Conservation (phyloP, 2,888 invertebrate species). For the Heliconius aoede region DNA sequence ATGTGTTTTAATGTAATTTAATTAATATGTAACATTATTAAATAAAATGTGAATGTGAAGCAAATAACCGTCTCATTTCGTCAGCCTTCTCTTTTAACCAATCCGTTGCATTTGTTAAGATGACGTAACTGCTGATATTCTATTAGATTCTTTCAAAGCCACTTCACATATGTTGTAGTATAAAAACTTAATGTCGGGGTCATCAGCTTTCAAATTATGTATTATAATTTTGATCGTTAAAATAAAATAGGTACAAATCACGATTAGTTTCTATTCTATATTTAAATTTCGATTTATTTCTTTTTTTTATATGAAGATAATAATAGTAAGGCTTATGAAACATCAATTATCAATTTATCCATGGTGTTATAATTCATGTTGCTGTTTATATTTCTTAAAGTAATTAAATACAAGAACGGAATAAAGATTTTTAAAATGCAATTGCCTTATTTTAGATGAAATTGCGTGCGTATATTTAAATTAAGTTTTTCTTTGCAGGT, state of each 20-base stretch:
- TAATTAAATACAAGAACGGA: not conserved
- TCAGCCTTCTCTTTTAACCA: slow-evolving; percentile 7
- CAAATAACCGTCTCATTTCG: slow-evolving; percentile 1
- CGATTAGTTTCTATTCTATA: not conserved
- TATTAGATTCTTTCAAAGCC: not conserved
- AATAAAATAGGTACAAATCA: not conserved
- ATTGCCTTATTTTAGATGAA: too few species aligned
- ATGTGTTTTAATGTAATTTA: not conserved
- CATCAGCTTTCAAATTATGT: not conserved
- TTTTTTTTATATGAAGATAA: too few species aligned
- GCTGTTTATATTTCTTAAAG: too few species aligned
- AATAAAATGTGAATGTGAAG: not conserved
- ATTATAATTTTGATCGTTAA: not conserved
- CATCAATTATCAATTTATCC: too few species aligned
- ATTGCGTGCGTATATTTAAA: not conserved
- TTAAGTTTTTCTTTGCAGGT: slow-evolving; percentile 4
- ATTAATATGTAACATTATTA: not conserved
- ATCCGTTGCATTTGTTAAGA: not conserved
- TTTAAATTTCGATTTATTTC: too few species aligned
- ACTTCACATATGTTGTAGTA: not conserved
- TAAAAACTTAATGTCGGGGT: not conserved
- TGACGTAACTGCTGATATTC: not conserved
- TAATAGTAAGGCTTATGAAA: too few species aligned
- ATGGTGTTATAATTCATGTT: too few species aligned
- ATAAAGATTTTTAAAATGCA: not conserved